Percentiles rank a stretch among this genome's conserved stretches.
These are phyloP conservation scores for Notolepis coatsorum DNA, from an alignment of 2,797 vertebrate species.

Conservation along the genomic window DNA sequence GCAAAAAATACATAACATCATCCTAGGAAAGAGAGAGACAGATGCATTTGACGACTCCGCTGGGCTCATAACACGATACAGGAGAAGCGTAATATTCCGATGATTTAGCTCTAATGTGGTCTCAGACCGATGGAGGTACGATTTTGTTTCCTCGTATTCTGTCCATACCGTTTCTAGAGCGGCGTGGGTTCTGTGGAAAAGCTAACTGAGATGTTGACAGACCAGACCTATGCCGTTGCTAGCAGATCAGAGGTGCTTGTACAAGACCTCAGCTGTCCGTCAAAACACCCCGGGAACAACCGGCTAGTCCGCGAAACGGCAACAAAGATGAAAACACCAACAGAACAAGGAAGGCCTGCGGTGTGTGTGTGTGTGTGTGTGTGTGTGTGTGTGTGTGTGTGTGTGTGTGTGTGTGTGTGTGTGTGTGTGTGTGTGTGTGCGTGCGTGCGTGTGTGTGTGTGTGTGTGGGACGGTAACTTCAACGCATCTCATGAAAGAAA, in stretches of 20 bases:
- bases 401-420: too few relatives aligned
- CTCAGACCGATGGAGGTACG: slow-evolving; percentile 11
- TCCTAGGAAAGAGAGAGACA: slow-evolving; percentile 30
- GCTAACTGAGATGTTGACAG: slow-evolving; percentile 5
- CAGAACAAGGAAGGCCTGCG: too few relatives aligned
- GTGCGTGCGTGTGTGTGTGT: too few relatives aligned
- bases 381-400: too few relatives aligned
- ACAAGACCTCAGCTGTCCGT: slow-evolving; percentile 8
- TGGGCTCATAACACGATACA: slow-evolving; percentile 47
- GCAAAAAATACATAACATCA: slow-evolving; percentile 50
- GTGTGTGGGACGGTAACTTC: too few relatives aligned
- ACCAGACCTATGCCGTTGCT: not conserved
- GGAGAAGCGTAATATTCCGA: slow-evolving; percentile 39
- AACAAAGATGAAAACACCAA: not conserved
- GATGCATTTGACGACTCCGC: slow-evolving; percentile 44
- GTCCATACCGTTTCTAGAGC: slow-evolving; percentile 30
- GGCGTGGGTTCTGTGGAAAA: slow-evolving; percentile 11
- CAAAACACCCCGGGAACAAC: not conserved
- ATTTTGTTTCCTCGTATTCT: slow-evolving; percentile 25
- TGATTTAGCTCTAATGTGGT: slow-evolving; percentile 13
- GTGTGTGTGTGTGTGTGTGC: too few relatives aligned
- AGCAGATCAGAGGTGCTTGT: slow-evolving; percentile 4
- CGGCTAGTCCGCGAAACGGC: not conserved
- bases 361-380: too few relatives aligned
- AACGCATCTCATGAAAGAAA: too few relatives aligned